Evolutionary conservation across 2,113 vertebrate genomes (phyloP).

Genomic region (Reinhardtius hippoglossoides): DNA sequence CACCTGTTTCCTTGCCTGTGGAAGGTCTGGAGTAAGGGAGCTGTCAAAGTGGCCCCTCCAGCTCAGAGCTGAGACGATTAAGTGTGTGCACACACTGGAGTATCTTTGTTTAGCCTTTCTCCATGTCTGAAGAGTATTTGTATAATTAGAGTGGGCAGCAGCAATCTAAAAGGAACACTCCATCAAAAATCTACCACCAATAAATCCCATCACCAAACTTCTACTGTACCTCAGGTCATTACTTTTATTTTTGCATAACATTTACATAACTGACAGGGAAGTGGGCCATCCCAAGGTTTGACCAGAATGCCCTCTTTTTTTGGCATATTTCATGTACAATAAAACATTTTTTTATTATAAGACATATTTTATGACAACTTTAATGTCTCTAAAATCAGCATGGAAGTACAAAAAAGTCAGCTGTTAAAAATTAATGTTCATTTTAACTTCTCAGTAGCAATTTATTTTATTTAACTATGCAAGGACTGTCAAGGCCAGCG

Average conservation of each 20-base stretch:
- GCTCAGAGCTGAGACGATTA: conserved; percentile 42
- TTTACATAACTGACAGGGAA: background rate
- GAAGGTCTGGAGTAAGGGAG: conserved; percentile 57
- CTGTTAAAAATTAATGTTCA: background rate
- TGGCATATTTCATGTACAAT: background rate
- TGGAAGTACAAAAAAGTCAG: background rate
- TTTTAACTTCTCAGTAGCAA: background rate
- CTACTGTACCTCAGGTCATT: background rate
- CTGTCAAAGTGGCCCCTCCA: conserved; percentile 68
- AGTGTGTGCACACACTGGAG: conserved; percentile 47
- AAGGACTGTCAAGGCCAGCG: too few relatives aligned
- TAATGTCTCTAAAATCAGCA: background rate
- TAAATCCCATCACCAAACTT: background rate
- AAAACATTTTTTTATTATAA: background rate
- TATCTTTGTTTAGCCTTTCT: conserved; percentile 58
- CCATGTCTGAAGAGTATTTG: conserved; percentile 22
- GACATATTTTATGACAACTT: background rate
- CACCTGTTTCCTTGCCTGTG: conserved; percentile 51
- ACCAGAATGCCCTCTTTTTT: too few relatives aligned
- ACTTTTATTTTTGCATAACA: background rate
- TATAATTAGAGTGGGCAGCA: conserved; percentile 27
- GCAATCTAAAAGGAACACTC: background rate
- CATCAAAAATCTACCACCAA: background rate
- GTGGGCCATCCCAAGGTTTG: too few relatives aligned
- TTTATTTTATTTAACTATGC: too few relatives aligned